Evolutionary conservation across 2,888 invertebrate genomes (phyloP).

Genomic region (Parochlus steinenii): DNA sequence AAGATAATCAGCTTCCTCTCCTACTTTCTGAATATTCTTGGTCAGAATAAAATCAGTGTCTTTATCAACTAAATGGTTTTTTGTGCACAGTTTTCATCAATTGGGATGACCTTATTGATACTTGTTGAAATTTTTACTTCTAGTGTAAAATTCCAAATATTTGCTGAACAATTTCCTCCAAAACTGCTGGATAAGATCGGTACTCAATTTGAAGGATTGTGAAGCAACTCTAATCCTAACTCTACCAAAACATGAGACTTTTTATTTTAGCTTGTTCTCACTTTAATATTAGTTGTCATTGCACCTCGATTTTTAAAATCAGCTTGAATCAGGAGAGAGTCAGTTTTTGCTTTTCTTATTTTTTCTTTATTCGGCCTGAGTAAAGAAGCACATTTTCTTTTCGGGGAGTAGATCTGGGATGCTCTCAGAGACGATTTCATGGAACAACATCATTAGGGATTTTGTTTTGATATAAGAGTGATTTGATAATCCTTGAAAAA

Average conservation of each 20-base stretch:
- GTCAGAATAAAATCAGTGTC: too few relatives aligned
- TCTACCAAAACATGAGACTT: constrained; percentile 80
- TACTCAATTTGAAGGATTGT: constrained; percentile 54
- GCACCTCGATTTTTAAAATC: constrained; percentile 51
- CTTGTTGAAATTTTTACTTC: too few relatives aligned
- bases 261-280: constrained; percentile 49
- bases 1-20: too few relatives aligned
- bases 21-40: too few relatives aligned
- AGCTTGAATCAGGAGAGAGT: constrained; percentile 62
- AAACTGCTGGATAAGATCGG: constrained; percentile 44
- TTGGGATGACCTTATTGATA: too few relatives aligned
- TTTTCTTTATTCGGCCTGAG: constrained; percentile 37
- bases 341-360: constrained; percentile 40
- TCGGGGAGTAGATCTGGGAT: constrained; percentile 50
- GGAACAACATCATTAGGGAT: constrained; percentile 61
- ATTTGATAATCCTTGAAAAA: constrained; percentile 65
- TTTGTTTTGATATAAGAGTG: constrained; percentile 60
- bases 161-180: constrained; percentile 48
- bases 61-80: too few relatives aligned
- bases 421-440: constrained; percentile 65
- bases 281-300: constrained; percentile 39
- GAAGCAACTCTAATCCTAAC: constrained; percentile 69
- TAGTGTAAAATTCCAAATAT: constrained; percentile 73
- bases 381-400: constrained; percentile 30
- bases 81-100: too few relatives aligned